Base-by-base conservation (phyloP, 2,888 invertebrate genomes). In the Syritta pipiens region DNA sequence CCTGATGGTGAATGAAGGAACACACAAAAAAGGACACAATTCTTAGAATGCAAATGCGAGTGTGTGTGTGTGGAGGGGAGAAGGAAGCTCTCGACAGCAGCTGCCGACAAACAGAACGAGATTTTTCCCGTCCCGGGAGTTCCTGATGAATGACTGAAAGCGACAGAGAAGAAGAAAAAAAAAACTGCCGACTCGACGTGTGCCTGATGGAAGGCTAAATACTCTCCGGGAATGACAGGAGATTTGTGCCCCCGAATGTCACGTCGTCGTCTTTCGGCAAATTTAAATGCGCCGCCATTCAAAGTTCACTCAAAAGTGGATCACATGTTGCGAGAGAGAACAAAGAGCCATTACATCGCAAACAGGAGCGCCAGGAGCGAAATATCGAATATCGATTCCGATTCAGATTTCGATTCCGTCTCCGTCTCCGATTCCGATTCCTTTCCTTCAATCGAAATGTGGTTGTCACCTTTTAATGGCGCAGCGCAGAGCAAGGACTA, bases 11-110 rank as follows among this genome's bases (percentile, higher is more conserved):
- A 10, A 22, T 14, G 24, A 19, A 28, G 24, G 24, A 51, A 30
- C 26, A 1, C 1, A 26, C 37, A 68, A 48, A 53, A 53, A 60
- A 44, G 48, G 30, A 49, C 51, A 51, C 24, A 17, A 30, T 67
- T 55, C 55, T 40, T 55, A 69, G 57, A 69, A 76, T 76, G 76
- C 76, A 71, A 76, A 76, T 76, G 63, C 17, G 22, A 3, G 35
- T 28, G 22, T 46, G 46, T 22, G 12, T 7, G 3, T 37, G 32
- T 30, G 28, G 10, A 17, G 22, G 24, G 28, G 24, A 37, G 32
- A 30, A 55, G 40, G 4, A 53, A 60, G 26, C 12, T 26, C 14
- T 44, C 28, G 26, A 30, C 19, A 28, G 30, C 46, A 40, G 53
- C 55, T 57, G 62, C 62, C 48, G 49, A 19, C 22, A 40, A 60